phyloP scores from a whole-genome alignment of 2,113 vertebrate species.

The Glaucidium brasilianum region DNA sequence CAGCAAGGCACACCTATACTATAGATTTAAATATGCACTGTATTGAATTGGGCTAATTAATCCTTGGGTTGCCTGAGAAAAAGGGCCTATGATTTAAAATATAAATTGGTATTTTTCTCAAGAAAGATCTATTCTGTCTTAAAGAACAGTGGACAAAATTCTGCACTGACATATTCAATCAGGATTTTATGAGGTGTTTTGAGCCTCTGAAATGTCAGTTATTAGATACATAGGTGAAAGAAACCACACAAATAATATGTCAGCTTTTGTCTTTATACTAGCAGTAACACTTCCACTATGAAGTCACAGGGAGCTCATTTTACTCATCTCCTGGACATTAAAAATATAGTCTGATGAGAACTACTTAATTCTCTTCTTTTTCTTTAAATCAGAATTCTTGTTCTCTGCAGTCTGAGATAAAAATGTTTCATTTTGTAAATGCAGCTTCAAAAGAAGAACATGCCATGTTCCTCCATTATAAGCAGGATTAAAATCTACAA shows the following conservation, averaged over 20 bases:
- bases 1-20: slow-evolving; percentile 10
- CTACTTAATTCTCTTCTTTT: background rate
- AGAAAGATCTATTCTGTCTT: background rate
- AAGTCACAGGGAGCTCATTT: background rate
- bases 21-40: background rate
- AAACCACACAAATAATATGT: background rate
- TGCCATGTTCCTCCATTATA: slow-evolving; percentile 40
- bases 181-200: background rate
- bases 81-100: background rate
- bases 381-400: background rate
- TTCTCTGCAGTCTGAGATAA: slow-evolving; percentile 44
- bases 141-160: background rate
- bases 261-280: background rate
- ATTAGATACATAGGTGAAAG: background rate
- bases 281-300: background rate
- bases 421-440: slow-evolving; percentile 51
- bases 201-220: background rate
- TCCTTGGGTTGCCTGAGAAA: background rate
- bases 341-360: background rate
- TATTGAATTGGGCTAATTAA: background rate
- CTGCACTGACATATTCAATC: background rate
- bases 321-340: slow-evolving; percentile 18
- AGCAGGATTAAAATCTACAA: slow-evolving; percentile 66
- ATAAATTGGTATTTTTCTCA: background rate
- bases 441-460: slow-evolving; percentile 50